phyloP scores from a whole-genome alignment of 2,888 invertebrate genomes.

The Priapulus caudatus region DNA sequence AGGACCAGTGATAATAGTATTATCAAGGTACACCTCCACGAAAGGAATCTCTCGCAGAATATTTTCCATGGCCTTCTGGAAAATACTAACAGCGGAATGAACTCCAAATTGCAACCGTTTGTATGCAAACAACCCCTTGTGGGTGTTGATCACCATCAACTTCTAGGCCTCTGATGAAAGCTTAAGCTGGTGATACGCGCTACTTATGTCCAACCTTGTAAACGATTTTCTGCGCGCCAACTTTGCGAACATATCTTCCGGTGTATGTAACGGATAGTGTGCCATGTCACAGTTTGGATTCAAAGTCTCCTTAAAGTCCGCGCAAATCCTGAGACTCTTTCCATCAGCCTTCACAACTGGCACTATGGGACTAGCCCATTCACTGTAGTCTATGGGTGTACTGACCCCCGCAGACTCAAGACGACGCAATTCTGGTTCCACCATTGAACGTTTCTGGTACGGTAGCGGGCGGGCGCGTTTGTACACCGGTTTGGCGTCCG shows the following conservation, averaged over 20 bases:
- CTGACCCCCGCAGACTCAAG: constrained; percentile 20
- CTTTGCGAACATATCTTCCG: constrained; percentile 27
- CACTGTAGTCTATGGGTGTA: constrained; percentile 21
- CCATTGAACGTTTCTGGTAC: constrained; percentile 6
- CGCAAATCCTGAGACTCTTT: constrained; percentile 27
- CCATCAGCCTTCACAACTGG: constrained; percentile 27
- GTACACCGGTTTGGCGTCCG: not conserved
- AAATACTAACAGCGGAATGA: constrained; percentile 30
- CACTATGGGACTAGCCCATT: constrained; percentile 30
- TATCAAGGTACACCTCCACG: too few relatives aligned
- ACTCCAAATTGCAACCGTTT: constrained; percentile 31
- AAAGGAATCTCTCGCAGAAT: too few relatives aligned
- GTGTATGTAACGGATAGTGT: constrained; percentile 27
- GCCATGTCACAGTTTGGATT: constrained; percentile 25
- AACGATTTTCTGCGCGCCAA: constrained; percentile 24
- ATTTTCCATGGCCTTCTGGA: constrained; percentile 31
- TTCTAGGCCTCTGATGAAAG: constrained; percentile 28
- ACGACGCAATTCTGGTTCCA: constrained; percentile 22
- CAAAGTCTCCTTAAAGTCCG: constrained; percentile 28
- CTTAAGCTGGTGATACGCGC: constrained; percentile 34
- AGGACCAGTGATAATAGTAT: too few relatives aligned
- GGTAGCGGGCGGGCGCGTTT: constrained; percentile 7
- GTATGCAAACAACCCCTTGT: constrained; percentile 30
- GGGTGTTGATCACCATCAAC: constrained; percentile 31
- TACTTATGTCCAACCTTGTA: constrained; percentile 26